Evolutionary conservation across 1,140 invertebrate genomes (phyloP).

Genomic region (Drosophila kohkoa): DNA sequence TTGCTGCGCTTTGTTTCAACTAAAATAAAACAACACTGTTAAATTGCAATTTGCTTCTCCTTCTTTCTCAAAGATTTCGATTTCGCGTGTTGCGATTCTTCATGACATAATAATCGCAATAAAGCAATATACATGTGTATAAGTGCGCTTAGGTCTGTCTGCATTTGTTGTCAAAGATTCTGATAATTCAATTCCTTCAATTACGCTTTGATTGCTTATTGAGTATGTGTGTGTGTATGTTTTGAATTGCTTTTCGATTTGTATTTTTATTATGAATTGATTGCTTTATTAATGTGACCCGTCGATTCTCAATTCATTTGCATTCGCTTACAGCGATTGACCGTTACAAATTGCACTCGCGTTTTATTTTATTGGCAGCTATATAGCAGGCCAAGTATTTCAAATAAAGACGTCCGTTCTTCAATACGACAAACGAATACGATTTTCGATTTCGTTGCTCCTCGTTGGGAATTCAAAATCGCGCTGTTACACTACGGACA

Average conservation of each 20-base stretch:
- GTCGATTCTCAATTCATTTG: conserved; percentile 41
- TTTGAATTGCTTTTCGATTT: conserved; percentile 24
- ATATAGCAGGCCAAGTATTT: background rate
- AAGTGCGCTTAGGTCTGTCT: background rate
- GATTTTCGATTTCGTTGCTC: conserved; percentile 30
- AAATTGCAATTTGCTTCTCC: conserved; percentile 24
- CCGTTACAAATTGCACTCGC: conserved; percentile 52
- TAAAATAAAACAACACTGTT: conserved; percentile 26
- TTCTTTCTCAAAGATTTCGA: conserved; percentile 33
- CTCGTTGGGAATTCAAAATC: conserved; percentile 14
- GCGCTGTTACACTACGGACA: conserved; percentile 34
- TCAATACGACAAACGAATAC: background rate
- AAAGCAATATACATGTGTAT: conserved; percentile 18
- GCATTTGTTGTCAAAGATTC: conserved; percentile 31
- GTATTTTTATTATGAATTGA: conserved; percentile 13
- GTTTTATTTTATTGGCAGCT: conserved; percentile 9
- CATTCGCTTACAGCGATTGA: conserved; percentile 29
- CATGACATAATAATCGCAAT: conserved; percentile 71
- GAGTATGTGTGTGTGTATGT: background rate
- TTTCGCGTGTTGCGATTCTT: conserved; percentile 41
- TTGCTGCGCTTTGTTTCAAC: conserved; percentile 38
- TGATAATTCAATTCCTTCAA: conserved; percentile 50
- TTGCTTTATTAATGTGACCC: conserved; percentile 25
- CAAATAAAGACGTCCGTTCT: conserved; percentile 28
- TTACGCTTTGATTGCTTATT: conserved; percentile 32